Conservation (phyloP, 2,888 invertebrate species). For the Diarsia brunnea region DNA sequence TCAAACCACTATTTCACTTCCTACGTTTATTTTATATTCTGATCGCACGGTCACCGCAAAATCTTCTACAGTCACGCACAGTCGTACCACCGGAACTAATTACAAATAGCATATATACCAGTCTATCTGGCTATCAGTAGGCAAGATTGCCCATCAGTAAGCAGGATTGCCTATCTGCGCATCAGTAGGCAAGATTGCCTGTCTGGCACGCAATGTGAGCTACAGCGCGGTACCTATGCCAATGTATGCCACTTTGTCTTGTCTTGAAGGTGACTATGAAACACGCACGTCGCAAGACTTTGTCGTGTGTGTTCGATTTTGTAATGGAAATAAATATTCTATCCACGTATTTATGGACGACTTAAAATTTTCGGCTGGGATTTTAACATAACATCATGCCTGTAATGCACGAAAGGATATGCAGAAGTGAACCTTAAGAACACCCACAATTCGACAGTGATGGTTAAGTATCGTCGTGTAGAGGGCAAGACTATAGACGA, state of each 20-base stretch:
- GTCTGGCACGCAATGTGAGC: slow-evolving; percentile 53
- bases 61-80: slow-evolving; percentile 55
- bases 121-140: slow-evolving; percentile 48
- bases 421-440: too few relatives aligned
- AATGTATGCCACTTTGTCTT: slow-evolving; percentile 30
- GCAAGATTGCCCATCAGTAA: slow-evolving; percentile 43
- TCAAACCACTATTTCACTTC: not conserved
- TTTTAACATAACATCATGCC: not conserved
- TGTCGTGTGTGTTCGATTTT: not conserved
- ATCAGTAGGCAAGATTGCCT: slow-evolving; percentile 49
- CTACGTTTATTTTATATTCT: not conserved
- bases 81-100: slow-evolving; percentile 51
- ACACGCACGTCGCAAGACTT: not conserved
- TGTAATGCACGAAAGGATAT: not conserved
- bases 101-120: slow-evolving; percentile 50
- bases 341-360: not conserved
- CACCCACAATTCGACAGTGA: not conserved
- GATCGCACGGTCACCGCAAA: slow-evolving; percentile 16
- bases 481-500: not conserved
- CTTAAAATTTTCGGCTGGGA: not conserved
- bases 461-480: too few relatives aligned
- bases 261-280: not conserved
- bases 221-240: slow-evolving; percentile 15
- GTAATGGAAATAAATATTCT: not conserved
- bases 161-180: slow-evolving; percentile 47